Evolutionary conservation across 2,888 invertebrate species (phyloP).

Genomic region (Lobophora halterata): DNA sequence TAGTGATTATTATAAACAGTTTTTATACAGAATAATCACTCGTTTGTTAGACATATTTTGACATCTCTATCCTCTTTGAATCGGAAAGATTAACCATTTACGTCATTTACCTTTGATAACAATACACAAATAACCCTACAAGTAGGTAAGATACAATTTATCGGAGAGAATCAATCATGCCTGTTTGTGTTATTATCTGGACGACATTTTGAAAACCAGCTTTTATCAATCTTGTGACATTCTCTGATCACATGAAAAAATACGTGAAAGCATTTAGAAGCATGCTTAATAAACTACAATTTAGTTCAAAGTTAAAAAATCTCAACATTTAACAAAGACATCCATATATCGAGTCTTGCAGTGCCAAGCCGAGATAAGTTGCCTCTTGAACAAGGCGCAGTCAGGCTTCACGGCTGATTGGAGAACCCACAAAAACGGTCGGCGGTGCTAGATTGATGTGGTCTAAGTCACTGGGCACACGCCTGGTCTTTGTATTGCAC

Average conservation of each 20-base stretch:
- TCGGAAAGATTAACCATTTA: neutral
- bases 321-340: neutral
- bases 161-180: constrained; percentile 15
- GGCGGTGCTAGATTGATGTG: constrained; percentile 41
- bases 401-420: constrained; percentile 59
- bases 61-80: too few species aligned
- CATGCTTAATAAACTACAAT: too few species aligned
- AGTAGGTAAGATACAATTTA: neutral
- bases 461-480: constrained; percentile 24
- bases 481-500: constrained; percentile 7
- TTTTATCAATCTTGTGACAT: too few species aligned
- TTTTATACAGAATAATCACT: too few species aligned
- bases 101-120: neutral
- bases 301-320: too few species aligned
- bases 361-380: constrained; percentile 6
- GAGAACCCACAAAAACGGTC: constrained; percentile 47
- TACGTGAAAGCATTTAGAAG: too few species aligned
- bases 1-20: too few species aligned
- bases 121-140: constrained; percentile 4
- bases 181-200: constrained; percentile 2
- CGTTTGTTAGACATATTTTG: too few species aligned
- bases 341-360: constrained; percentile 2
- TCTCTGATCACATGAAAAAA: constrained; percentile 16
- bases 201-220: too few species aligned
- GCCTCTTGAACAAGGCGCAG: constrained; percentile 41